Evolutionary conservation across 2,888 invertebrate genomes (phyloP), one percentile per base, ranked within the genome.

Genomic region (Rhamnusium bicolor): DNA sequence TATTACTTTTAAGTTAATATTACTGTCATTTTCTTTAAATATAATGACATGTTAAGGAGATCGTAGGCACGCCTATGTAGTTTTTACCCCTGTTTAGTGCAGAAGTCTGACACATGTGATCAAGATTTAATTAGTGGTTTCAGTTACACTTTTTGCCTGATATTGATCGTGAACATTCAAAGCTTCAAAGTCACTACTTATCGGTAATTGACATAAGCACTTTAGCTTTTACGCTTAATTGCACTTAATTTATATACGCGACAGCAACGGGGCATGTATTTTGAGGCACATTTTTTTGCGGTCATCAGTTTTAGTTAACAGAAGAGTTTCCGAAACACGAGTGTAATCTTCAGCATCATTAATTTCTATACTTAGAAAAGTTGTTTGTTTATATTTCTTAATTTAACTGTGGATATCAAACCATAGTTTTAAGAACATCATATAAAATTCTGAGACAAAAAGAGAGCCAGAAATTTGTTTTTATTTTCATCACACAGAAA

Each of bases 81-180:
- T 40, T n/a, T 40, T 40, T 40, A 40, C 40, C 51, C 51, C 51
- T 19, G 49, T 49, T 49, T 18, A 19, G 8, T 18, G 18, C 18
- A 3, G 8, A 51, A 5, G 51, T 10, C 51, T 19, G 10, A 19
- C 19, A 51, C 18, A 18, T 51, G 19, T 8, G 51, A 51, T 51
- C 51, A 51, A 18, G 51, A 51, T 51, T 51, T 51, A 54, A 61
- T 58, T 63, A 63, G 49, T 49, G 63, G 63, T 63, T 66, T 32
- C 18, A 10, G 62, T 53, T 53, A 54, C 32, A 66, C 18, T 66
- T 66, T 66, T 66, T 66, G 66, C 53, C 66, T 32, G 29, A 53
- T 66, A 66, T 66, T 66, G 66, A 66, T 66, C 53, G 66, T 47
- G 51, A 24, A 46, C 62, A 24, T 62, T 47, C 62, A 21, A 46